These are phyloP conservation scores for Dermatemys mawii DNA, from an alignment of 2,113 vertebrate genomes.

Conservation along the genomic window DNA sequence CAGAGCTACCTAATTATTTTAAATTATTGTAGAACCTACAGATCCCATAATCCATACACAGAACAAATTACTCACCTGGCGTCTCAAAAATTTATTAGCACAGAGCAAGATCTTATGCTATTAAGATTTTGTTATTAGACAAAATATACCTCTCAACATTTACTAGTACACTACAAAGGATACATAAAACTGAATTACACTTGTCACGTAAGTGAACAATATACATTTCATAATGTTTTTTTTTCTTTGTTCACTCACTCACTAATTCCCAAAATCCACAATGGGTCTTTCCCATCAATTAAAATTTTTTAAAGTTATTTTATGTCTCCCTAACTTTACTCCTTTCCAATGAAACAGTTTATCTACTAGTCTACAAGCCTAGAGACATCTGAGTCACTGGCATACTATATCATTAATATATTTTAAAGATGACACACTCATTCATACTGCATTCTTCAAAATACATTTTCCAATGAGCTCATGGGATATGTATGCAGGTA, in stretches of 20 bases:
- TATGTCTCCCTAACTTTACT: not conserved
- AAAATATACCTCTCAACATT: not conserved
- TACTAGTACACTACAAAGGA: not conserved
- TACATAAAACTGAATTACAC: not conserved
- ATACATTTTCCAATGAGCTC: slow-evolving; percentile 1
- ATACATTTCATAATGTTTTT: not conserved
- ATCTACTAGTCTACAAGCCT: not conserved
- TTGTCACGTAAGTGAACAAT: not conserved
- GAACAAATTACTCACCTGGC: not conserved
- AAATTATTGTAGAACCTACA: not conserved
- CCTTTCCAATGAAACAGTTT: not conserved
- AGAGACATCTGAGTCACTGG: not conserved
- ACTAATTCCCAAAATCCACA: not conserved
- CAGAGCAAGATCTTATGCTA: not conserved
- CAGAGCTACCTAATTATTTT: slow-evolving; percentile 1
- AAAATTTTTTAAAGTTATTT: not conserved
- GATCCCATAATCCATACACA: accelerated
- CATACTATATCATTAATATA: not conserved
- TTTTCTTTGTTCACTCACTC: not conserved
- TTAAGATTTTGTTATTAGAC: not conserved
- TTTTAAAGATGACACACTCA: not conserved
- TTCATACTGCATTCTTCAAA: not conserved
- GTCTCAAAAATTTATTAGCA: not conserved
- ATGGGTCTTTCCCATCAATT: not conserved
- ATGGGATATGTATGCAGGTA: not conserved